Evolutionary conservation across 2,888 invertebrate species (phyloP), one percentile per base, ranked within the genome.

Genomic region (Quadriops clusia): DNA sequence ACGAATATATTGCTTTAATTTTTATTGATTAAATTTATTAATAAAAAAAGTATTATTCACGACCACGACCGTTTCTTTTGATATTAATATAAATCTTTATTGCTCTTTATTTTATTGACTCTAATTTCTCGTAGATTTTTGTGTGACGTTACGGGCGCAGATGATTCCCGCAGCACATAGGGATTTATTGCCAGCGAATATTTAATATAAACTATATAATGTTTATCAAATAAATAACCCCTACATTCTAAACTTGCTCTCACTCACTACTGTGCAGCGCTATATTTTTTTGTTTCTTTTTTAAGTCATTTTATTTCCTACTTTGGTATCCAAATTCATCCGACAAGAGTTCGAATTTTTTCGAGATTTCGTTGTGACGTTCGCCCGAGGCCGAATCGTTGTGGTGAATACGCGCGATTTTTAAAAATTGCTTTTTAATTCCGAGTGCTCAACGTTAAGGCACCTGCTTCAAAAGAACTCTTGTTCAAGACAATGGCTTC

Each of bases 161-260:
- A 3, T 2, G 25, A 15, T 5, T n/a, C n/a, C n/a, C n/a, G n/a
- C n/a, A n/a, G n/a, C n/a, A n/a, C n/a, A n/a, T n/a, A n/a, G 46
- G 39, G 41, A 43, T 39, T 36, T 53, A 47, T 56, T 53, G 60
- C 61, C 58, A 57, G 57, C 47, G 52, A 59, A 59, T 55, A 47
- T 49, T 53, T 36, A 44, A 45, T 52, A 57, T 54, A 58, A 58
- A 58, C 55, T 58, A 58, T 56, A 56, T 53, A 49, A n/a, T 48
- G 46, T 51, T 47, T 51, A 46, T 54, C 44, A 56, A 59, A 56
- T 54, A 53, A 57, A 57, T 50, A 51, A 50, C 46, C 43, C 44
- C 54, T 57, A 56, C 41, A 33, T 37, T 42, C 42, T 39, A 16
- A 30, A 39, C 36, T 34, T 36, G 32, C 31, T 34, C 36, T 37